Evolutionary conservation across 2,797 vertebrate species (phyloP).

Genomic region (Strix occidentalis): DNA sequence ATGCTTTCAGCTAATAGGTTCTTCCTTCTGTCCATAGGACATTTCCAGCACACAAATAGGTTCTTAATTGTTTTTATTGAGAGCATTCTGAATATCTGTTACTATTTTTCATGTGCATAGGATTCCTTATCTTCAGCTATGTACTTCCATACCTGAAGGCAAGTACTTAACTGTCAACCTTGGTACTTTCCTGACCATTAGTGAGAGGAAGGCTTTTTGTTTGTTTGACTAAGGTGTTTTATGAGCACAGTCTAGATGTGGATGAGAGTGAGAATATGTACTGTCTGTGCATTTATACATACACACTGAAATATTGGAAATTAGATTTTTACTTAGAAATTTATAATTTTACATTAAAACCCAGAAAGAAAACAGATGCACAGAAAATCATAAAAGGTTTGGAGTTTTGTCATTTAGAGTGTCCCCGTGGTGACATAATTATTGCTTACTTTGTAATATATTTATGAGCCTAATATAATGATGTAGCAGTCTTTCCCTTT

Average conservation of each 20-base stretch:
- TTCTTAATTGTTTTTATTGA: neutral
- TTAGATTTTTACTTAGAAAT: neutral
- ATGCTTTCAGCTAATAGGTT: neutral
- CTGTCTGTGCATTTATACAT: neutral
- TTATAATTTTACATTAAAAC: neutral
- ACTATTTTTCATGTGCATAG: neutral
- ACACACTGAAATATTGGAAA: neutral
- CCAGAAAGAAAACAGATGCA: fast-evolving
- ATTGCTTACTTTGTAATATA: neutral
- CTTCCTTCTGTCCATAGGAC: neutral
- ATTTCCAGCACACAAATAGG: neutral
- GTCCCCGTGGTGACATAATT: neutral
- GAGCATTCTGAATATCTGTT: neutral
- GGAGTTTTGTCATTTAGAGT: neutral
- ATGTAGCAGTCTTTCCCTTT: neutral
- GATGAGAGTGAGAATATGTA: neutral
- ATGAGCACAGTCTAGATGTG: neutral
- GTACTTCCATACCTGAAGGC: neutral
- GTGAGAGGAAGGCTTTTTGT: neutral
- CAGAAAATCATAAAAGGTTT: neutral
- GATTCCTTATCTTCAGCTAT: neutral
- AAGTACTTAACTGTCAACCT: neutral
- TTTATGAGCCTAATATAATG: neutral
- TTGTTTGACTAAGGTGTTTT: neutral
- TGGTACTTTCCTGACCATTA: neutral